Base-by-base conservation (phyloP, 2,888 invertebrate species). In the Caenorhabditis auriculariae region DNA sequence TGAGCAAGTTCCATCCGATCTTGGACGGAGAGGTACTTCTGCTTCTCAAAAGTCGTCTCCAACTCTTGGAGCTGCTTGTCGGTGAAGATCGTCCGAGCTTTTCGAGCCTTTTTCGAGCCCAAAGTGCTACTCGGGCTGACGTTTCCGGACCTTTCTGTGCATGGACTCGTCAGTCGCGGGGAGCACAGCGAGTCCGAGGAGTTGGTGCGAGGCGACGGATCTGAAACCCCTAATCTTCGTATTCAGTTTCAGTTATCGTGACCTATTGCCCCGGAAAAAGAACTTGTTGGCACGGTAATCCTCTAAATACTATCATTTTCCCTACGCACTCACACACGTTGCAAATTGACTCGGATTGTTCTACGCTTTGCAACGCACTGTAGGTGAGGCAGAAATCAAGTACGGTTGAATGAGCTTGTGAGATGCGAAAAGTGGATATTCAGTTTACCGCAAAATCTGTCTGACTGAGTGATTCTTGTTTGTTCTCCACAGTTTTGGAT, bases 1-100 rank as follows among this genome's bases (percentile, higher is more conserved):
- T 93, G 91, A 0, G 98, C 96, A 78, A 98, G 87, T 85, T 98
- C 96, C 92, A 96, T 93, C 72, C 96, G 76, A 83, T 98, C 73
- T 57, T 68, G 96, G 15, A 80, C 80, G 17, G 73, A 72, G 15
- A 80, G 66, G 56, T 80, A 80, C 62, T 78, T 79, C 23, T 79
- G 77, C 35, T 71, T 67, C 38, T 78, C 77, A 48, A 79, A 79
- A 19, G 71, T 77, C 24, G 54, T 69, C 66, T 79, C 79, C 38
- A 84, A 66, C 43, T 77, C 77, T 52, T 77, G 77, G 15, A 80
- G 67, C 54, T 80, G 80, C 83, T 95, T 91, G 85, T 98, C 98
- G 41, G 96, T 96, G 86, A 99, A 98, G 41, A 98, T 98, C 24
- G 82, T 82, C 21, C 82, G 54, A 23, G 82, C 82, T 54, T 82